A percentile compares a stretch with the other conserved stretches of the same genome.
Conservation (phyloP, 2,113 vertebrate genomes). For the Zosterops borbonicus region DNA sequence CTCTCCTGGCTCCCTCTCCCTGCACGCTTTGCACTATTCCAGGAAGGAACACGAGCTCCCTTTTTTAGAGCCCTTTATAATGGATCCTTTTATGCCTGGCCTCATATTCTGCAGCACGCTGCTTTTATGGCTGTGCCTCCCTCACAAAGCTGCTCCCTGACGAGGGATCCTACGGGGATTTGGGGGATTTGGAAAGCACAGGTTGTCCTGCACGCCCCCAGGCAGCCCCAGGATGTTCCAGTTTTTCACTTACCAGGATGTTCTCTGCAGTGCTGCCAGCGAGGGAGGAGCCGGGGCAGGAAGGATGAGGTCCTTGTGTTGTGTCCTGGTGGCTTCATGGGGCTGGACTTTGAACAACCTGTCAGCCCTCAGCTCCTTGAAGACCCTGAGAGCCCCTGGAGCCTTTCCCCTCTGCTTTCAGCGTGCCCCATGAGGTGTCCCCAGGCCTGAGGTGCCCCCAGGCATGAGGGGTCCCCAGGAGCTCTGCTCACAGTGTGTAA, state of each 20-base stretch:
- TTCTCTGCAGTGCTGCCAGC: not conserved
- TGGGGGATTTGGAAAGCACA: not conserved
- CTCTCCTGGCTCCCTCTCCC: not conserved
- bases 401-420: not conserved
- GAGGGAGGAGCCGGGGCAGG: rapidly evolving
- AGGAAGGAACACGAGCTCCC: not conserved
- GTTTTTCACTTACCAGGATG: not conserved
- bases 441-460: not conserved
- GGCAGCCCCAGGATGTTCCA: not conserved
- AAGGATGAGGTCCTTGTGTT: not conserved
- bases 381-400: not conserved
- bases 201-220: not conserved
- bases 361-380: not conserved
- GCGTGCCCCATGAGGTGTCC: not conserved
- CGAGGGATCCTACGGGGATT: not conserved
- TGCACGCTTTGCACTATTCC: not conserved
- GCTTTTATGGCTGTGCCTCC: not conserved
- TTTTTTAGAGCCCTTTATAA: not conserved
- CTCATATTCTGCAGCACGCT: not conserved
- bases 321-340: not conserved
- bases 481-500: not conserved
- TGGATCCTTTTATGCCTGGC: not conserved
- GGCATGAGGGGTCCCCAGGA: not conserved
- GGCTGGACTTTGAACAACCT: not conserved
- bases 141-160: not conserved